Evolutionary conservation across 1,140 invertebrate species (phyloP), one percentile per base, ranked within the genome.

Genomic region (Drosophila bifasciata): DNA sequence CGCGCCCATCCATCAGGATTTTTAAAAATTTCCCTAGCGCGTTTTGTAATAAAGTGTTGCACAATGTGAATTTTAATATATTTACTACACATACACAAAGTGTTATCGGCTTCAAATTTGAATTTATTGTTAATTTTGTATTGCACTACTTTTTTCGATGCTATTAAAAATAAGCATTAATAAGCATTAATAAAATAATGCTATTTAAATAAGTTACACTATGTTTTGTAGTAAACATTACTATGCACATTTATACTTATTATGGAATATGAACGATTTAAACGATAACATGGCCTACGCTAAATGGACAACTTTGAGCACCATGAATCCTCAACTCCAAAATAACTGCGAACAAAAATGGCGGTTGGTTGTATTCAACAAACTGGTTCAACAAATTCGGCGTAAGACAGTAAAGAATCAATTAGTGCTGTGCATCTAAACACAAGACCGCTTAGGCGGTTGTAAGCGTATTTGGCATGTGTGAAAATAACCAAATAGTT

Each of bases 321-420:
- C 50, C 60, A 51, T 57, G 40, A 17, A 43, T 46, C 62, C n/a
- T 60, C 49, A 63, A 40, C 36, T 44, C 45, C 44, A 39, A 79
- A 48, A 55, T 69, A 75, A 49, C 56, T 19, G 44, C 32, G n/a
- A 32, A 9, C 49, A 44, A 48, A 75, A 73, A 50, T 68, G 48
- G 62, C 11, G 8, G 17, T 13, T 17, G 53, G 13, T 45, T 46
- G 46, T 25, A 13, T 25, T 16, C 13, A 41, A 51, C 36, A 50
- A 76, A 76, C 63, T 45, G 60, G 58, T 56, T 56, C 49, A 19
- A 19, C 61, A 39, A 67, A 79, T 50, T 51, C 46, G 59, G 62
- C 15, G 17, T 59, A 69, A 68, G 64, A 62, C 69, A 68, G 66
- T 88, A 52, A 83, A 86, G 83, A 86, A 86, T 88, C 83, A 89